Percentiles rank a stretch among this genome's conserved stretches.
Conservation (phyloP, 1,140 invertebrate genomes). For the Choristoneura fumiferana region DNA sequence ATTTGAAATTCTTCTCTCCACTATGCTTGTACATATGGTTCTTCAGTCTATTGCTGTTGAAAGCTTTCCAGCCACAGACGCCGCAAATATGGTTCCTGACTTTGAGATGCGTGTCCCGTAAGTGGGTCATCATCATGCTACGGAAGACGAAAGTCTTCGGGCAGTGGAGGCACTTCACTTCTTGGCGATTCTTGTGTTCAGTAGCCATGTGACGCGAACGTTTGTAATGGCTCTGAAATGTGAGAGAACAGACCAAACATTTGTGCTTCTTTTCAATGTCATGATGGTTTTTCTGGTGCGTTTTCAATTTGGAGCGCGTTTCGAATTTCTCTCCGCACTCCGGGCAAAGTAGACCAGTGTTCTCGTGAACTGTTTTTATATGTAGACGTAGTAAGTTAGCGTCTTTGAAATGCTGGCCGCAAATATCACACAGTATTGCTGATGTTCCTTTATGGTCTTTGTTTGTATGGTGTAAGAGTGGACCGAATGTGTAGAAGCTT, state of each 20-base stretch:
- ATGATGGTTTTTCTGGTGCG: conserved; percentile 62
- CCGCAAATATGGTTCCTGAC: conserved; percentile 59
- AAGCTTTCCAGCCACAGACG: conserved; percentile 64
- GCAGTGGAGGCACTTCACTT: conserved; percentile 63
- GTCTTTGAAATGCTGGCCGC: conserved; percentile 66
- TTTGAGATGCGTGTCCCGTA: conserved; percentile 61
- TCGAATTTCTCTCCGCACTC: conserved; percentile 65
- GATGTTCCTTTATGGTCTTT: conserved; percentile 64
- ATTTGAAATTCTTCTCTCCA: conserved; percentile 70
- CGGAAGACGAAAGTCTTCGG: conserved; percentile 68
- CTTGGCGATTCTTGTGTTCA: conserved; percentile 60
- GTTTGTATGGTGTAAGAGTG: conserved; percentile 62
- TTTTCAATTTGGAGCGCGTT: conserved; percentile 52
- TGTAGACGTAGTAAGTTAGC: conserved; percentile 45
- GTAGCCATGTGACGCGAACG: conserved; percentile 59
- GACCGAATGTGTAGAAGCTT: conserved; percentile 62
- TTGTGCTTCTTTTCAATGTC: conserved; percentile 60
- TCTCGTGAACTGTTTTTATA: conserved; percentile 59
- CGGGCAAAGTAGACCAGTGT: conserved; percentile 47
- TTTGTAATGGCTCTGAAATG: conserved; percentile 63
- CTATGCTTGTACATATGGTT: conserved; percentile 72
- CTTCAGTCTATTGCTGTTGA: conserved; percentile 58
- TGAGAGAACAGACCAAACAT: conserved; percentile 50
- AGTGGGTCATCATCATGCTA: conserved; percentile 69
- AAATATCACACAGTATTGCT: conserved; percentile 60